Evolutionary conservation across 92 coral and sea anemone species (phyloP).

Genomic region (Umimayanthus kanabou): DNA sequence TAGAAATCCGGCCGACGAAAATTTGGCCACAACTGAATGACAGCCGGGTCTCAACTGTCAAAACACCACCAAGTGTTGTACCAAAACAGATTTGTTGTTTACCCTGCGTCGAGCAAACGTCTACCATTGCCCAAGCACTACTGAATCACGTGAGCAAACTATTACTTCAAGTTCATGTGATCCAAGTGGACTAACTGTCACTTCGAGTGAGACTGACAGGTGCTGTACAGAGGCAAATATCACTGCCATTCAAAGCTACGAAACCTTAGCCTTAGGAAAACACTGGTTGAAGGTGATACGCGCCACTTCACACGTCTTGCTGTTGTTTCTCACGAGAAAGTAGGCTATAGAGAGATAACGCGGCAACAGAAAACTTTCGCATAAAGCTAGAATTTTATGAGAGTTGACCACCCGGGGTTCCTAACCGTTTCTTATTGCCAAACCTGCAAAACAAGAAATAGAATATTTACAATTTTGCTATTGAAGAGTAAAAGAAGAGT

Average conservation of each 20-base stretch:
- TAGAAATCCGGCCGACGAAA: no score
- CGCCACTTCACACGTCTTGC: not conserved
- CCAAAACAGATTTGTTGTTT: not conserved
- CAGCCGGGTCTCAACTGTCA: not conserved
- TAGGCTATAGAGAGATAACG: not conserved
- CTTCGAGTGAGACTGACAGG: not conserved
- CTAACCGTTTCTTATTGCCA: conserved; percentile 4
- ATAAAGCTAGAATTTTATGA: no score
- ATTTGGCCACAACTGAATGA: not conserved
- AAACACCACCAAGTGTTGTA: not conserved
- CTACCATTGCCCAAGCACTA: not conserved
- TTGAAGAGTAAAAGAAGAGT: not conserved
- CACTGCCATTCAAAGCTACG: not conserved
- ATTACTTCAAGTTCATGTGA: not conserved
- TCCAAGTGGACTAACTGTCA: not conserved
- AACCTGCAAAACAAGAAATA: not conserved
- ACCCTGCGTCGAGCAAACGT: not conserved
- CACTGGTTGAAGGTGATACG: not conserved
- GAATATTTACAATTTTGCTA: not conserved
- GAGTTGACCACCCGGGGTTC: not conserved
- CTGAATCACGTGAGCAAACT: not conserved
- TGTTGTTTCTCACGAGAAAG: not conserved
- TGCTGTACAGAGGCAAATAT: not conserved
- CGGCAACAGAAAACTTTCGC: not conserved
- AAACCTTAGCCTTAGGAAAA: not conserved